phyloP scores from a whole-genome alignment of 1,140 invertebrate genomes.

The Brachionus manjavacas region DNA sequence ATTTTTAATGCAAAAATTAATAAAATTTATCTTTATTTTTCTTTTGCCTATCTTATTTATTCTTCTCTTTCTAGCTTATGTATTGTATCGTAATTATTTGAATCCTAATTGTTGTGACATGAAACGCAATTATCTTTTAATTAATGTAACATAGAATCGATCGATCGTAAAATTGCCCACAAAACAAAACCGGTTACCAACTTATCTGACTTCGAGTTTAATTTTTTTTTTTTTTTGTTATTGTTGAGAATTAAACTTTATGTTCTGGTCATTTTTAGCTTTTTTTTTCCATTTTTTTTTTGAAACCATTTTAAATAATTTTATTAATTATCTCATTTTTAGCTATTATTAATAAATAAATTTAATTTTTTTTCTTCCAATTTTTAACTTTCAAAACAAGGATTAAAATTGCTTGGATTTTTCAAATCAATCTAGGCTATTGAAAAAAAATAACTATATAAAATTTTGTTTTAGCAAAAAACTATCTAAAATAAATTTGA shows the following conservation, averaged over 20 bases:
- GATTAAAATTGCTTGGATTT: too few species aligned
- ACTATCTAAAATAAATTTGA: too few species aligned
- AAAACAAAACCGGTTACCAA: neutral
- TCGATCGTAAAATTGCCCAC: neutral
- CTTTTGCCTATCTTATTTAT: neutral
- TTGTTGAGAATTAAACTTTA: neutral
- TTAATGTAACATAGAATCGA: neutral
- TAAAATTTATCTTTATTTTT: slow-evolving; percentile 24
- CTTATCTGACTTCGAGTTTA: neutral
- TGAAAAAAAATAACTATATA: too few species aligned
- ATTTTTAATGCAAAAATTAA: neutral
- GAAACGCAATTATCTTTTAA: slow-evolving; percentile 8
- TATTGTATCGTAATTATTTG: slow-evolving; percentile 10
- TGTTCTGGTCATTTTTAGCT: neutral
- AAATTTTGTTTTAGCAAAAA: too few species aligned
- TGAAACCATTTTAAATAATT: neutral
- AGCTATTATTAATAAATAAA: neutral
- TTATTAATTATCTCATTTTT: neutral
- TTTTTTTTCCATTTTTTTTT: neutral
- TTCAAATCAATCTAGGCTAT: too few species aligned
- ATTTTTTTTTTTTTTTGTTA: neutral
- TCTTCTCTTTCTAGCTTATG: neutral
- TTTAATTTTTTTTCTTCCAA: neutral
- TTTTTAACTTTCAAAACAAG: neutral
- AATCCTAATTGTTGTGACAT: slow-evolving; percentile 17